A percentile compares a stretch with the other conserved stretches of the same genome.
phyloP scores from a whole-genome alignment of 2,113 vertebrate species.

The Vulpes ferrilata region DNA sequence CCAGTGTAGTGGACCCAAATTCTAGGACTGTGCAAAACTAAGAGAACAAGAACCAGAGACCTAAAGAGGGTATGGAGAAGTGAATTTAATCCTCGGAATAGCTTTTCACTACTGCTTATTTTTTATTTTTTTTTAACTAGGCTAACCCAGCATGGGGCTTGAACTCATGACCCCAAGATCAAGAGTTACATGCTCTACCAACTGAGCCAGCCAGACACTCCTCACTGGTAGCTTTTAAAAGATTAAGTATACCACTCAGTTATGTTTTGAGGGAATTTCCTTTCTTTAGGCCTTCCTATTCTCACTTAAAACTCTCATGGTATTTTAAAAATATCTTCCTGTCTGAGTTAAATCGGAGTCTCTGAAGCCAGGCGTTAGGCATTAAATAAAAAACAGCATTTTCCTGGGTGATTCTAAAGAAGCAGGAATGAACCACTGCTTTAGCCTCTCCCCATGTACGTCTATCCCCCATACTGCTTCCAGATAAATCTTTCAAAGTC shows the following conservation, averaged over 20 bases:
- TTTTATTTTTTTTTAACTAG: neutral
- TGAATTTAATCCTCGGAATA: neutral
- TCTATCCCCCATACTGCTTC: neutral
- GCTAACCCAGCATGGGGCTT: neutral
- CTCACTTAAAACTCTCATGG: neutral
- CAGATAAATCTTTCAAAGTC: neutral
- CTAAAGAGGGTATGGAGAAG: neutral
- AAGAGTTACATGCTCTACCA: neutral
- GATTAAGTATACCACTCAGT: neutral
- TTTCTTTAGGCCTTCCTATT: neutral
- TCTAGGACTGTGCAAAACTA: neutral
- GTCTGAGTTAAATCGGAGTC: neutral
- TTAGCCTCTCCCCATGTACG: too few relatives aligned
- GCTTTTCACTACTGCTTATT: neutral
- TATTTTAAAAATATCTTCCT: conserved; percentile 10
- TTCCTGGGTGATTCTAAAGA: neutral
- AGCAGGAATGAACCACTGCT: neutral
- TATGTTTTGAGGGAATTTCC: neutral
- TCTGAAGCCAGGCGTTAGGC: neutral
- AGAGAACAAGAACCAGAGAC: neutral
- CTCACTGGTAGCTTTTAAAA: neutral
- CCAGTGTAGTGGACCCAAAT: neutral
- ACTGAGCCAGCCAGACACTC: neutral
- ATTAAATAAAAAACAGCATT: neutral
- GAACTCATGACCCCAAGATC: neutral